These are phyloP conservation scores for Crotalus helleri DNA, from an alignment of 2,113 vertebrate genomes.

Conservation along the genomic window DNA sequence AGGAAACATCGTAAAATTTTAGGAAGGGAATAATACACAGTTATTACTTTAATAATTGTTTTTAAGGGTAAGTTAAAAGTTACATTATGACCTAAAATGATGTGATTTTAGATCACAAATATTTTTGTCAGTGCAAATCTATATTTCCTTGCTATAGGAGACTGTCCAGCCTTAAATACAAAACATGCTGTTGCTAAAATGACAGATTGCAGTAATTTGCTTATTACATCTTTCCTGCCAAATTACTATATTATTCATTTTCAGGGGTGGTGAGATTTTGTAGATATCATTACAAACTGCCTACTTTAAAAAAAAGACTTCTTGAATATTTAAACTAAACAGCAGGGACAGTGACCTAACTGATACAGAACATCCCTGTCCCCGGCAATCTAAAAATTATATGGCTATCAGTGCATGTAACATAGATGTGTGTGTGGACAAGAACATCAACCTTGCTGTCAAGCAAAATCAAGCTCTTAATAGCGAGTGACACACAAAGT, in stretches of 20 bases:
- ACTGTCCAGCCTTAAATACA: slow-evolving; percentile 59
- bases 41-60: background rate
- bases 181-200: slow-evolving; percentile 69
- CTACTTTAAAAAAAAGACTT: slow-evolving; percentile 25
- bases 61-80: background rate
- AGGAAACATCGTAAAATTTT: background rate
- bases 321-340: slow-evolving; percentile 36
- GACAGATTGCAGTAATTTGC: slow-evolving; percentile 57
- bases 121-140: slow-evolving; percentile 76
- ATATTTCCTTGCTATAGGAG: slow-evolving; percentile 69
- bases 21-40: background rate
- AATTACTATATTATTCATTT: slow-evolving; percentile 64
- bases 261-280: slow-evolving; percentile 58
- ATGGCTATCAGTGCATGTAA: too few relatives aligned
- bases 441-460: too few relatives aligned
- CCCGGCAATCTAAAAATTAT: too few relatives aligned
- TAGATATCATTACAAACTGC: slow-evolving; percentile 63
- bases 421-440: too few relatives aligned
- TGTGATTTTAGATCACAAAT: slow-evolving; percentile 54
- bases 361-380: too few relatives aligned
- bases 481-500: too few relatives aligned
- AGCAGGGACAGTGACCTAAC: too few relatives aligned
- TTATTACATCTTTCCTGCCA: slow-evolving; percentile 54
- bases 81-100: background rate
- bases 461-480: too few relatives aligned